A percentile compares a stretch with the other conserved stretches of the same genome.
These are phyloP conservation scores for Pyrrhia umbra DNA, from an alignment of 2,888 invertebrate genomes.

Conservation along the genomic window DNA sequence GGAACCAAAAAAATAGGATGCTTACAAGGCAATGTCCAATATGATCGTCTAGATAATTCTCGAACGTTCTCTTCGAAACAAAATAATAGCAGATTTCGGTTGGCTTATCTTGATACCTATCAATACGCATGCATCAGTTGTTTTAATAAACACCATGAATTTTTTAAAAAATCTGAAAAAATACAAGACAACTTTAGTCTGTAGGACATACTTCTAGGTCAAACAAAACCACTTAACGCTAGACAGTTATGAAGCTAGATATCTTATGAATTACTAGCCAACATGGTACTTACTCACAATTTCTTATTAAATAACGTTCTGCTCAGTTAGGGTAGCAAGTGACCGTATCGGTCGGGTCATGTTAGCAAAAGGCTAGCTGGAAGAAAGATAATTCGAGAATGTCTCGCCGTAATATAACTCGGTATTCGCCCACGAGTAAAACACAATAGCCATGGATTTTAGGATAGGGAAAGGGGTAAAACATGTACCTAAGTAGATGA, in stretches of 20 bases:
- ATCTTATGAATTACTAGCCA: neutral
- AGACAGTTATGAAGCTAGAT: neutral
- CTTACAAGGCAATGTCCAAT: no score
- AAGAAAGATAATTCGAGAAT: neutral
- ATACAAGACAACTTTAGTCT: neutral
- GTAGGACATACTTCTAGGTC: neutral
- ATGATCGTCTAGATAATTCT: no score
- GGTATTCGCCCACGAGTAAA: no score
- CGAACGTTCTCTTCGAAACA: no score
- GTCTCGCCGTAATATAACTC: slow-evolving; percentile 1
- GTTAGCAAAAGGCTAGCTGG: neutral
- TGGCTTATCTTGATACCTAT: no score
- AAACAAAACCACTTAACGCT: neutral
- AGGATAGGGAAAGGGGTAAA: neutral
- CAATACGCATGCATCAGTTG: neutral
- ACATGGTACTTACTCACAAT: neutral
- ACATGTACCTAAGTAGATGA: no score
- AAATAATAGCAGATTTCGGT: no score
- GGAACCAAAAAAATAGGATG: no score
- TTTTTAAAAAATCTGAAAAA: neutral
- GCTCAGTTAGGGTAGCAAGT: neutral
- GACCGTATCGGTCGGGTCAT: neutral
- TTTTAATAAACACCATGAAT: neutral
- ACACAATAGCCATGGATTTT: neutral
- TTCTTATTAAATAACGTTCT: neutral